A percentile compares a stretch with the other conserved stretches of the same genome.
phyloP scores from a whole-genome alignment of 2,113 vertebrate genomes.

The Potamarius usumacintae region DNA sequence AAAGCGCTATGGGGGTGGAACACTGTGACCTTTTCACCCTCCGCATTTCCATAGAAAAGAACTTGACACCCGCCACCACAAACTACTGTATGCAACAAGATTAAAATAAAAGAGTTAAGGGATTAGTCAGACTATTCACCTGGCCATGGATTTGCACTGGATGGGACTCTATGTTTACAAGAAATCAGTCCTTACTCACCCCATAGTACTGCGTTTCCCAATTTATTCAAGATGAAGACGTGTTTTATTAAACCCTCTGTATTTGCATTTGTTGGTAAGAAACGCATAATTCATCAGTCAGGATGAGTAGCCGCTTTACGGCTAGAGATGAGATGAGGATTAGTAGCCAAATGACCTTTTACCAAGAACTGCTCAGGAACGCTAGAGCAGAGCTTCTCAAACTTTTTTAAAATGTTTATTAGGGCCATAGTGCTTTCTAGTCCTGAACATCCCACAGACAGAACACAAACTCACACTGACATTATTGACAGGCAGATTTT shows the following conservation, averaged over 20 bases:
- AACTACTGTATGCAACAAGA: neutral
- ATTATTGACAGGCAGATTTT: too few species aligned
- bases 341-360: neutral
- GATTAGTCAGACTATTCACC: neutral
- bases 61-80: conserved; percentile 16
- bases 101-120: neutral
- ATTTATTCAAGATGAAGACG: neutral
- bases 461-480: neutral
- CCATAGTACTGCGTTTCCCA: neutral
- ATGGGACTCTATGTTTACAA: neutral
- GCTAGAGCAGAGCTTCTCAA: neutral
- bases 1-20: conserved; percentile 14
- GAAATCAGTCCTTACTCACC: neutral
- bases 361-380: neutral
- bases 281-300: too few species aligned
- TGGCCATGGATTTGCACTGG: neutral
- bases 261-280: too few species aligned
- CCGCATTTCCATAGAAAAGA: conserved; percentile 12
- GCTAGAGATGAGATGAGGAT: too few species aligned
- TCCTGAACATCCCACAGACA: neutral
- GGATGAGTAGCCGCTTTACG: too few species aligned
- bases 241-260: neutral
- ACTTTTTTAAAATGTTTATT: neutral
- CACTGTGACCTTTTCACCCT: neutral
- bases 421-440: neutral